Evolutionary conservation across 2,113 vertebrate genomes (phyloP), one percentile per base, ranked within the genome.

Genomic region (Mirounga angustirostris): DNA sequence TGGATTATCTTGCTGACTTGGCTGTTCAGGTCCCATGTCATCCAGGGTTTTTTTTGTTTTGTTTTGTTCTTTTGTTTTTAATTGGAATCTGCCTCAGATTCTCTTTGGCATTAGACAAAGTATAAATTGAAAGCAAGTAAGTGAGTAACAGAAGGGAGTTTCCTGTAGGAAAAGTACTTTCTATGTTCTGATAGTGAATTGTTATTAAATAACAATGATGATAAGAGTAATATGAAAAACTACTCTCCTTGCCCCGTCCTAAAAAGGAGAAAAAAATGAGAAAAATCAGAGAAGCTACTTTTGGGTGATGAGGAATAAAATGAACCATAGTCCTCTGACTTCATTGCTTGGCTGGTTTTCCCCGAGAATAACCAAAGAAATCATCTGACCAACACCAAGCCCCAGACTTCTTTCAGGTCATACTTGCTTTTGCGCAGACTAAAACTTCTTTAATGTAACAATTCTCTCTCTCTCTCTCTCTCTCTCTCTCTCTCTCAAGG

Each of bases 61-160:
- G 43, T 71, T 40, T 79, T 54, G 61, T 36, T 90, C 30, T 56
- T 74, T 30, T 59, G 13, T 76, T 93, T 91, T 93, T n/a, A 95
- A 86, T 28, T 83, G 58, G 95, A 96, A 91, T 58, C 22, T 69
- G 86, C 11, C 76, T 84, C 80, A 21, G 63, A 76, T 63, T 92
- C 30, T 92, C 74, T 52, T 46, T 74, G 84, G 78, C 90, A 81
- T 78, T 40, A 63, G 73, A 50, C 50, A 63, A 87, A 78, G 40
- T 33, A 79, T 69, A 80, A 36, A 96, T 63, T 43, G 18, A 40
- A 91, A 95, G 69, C 78, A 97, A 88, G 1, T 50, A 73, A 94
- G 73, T 61, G 22, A 61, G 71, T 40, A 79, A 94, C 21, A 89
- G 40, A 90, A 85, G 36, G 43, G 59, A 26, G 50, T 85, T 94